These are phyloP conservation scores for Dyspetes luteomarginatus DNA, from an alignment of 2,888 invertebrate genomes.

Conservation along the genomic window DNA sequence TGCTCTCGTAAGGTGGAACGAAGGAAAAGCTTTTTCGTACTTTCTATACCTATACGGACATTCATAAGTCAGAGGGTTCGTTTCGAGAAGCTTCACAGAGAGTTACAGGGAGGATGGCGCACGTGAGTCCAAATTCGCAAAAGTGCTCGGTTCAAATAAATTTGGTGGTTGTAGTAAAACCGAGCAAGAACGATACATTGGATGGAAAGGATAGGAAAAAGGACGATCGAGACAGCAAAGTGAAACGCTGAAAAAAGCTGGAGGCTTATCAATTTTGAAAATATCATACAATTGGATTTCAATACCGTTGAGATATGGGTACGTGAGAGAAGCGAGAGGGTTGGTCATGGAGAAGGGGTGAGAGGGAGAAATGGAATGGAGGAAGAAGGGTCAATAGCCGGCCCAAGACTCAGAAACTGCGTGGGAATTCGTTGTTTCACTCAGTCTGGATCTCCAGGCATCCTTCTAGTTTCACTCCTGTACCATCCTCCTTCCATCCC, in stretches of 20 bases:
- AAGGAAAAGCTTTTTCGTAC: constrained; percentile 16
- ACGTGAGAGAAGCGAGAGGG: too few species aligned
- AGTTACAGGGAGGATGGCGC: constrained; percentile 29
- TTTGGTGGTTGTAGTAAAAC: constrained; percentile 40
- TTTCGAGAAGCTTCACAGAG: constrained; percentile 15
- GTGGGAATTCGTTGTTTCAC: constrained; percentile 48
- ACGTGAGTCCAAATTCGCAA: constrained; percentile 55
- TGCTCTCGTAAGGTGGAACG: constrained; percentile 12
- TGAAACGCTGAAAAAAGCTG: too few species aligned
- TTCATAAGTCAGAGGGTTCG: constrained; percentile 55
- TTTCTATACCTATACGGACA: constrained; percentile 28
- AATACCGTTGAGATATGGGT: too few species aligned
- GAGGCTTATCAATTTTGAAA: too few species aligned
- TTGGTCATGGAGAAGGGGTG: neutral
- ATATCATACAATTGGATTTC: too few species aligned
- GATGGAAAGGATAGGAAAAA: too few species aligned
- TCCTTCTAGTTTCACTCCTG: constrained; percentile 29
- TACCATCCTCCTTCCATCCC: constrained; percentile 21
- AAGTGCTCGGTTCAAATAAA: constrained; percentile 47
- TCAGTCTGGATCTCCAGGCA: constrained; percentile 23
- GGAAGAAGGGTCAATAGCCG: neutral
- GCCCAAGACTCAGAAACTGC: constrained; percentile 21
- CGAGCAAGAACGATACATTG: too few species aligned
- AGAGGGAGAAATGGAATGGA: neutral
- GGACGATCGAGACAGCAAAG: too few species aligned